Base-by-base conservation (phyloP, 1,140 invertebrate genomes). In the Heliothis virescens region DNA sequence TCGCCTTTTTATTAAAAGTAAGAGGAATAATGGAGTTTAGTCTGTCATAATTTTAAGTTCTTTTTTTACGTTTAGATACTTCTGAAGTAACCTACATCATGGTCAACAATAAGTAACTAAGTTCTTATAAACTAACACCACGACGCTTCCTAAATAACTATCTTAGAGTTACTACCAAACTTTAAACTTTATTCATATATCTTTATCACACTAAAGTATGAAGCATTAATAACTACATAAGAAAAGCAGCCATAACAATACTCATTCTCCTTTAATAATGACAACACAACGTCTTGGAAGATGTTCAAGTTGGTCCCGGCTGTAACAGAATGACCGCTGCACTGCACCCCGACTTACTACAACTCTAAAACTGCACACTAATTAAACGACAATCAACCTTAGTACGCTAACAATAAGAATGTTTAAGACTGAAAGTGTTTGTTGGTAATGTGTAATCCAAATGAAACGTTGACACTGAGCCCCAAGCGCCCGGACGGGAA, bases 381-480 rank as follows among this genome's bases (percentile, higher is more conserved):
- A 67, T 47, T 71, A 79, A 21, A 47, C 18, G 57, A 86, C 62
- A 84, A 81, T 85, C 10, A 57, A 80, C 82, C 65, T 81, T 78
- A 67, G 16, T 2, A 0, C 0, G 1, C 41, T 29, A 26, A 26
- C 34, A 59, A 69, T 69, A 78, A 9, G 26, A n/a, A 48, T 47
- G 16, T 12, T 60, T 18, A 16, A 15, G 59, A 29, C 60, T 69
- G 67, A 16, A 80, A 53, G 12, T 18, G 72, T 63, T 82, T 55
- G 29, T 81, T 90, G 79, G 86, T 85, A 73, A 83, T 82, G 75
- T 87, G 85, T 90, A 91, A 92, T 90, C 91, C 89, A 84, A 90
- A 89, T 89, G 90, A 91, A 92, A 90, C 87, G 91, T 91, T 89
- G 90, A 91, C 90, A 90, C 85, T 90, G 88, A 91, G 89, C 90